Evolutionary conservation across 2,113 vertebrate genomes (phyloP), one percentile per base, ranked within the genome.

Genomic region (Jacana jacana): DNA sequence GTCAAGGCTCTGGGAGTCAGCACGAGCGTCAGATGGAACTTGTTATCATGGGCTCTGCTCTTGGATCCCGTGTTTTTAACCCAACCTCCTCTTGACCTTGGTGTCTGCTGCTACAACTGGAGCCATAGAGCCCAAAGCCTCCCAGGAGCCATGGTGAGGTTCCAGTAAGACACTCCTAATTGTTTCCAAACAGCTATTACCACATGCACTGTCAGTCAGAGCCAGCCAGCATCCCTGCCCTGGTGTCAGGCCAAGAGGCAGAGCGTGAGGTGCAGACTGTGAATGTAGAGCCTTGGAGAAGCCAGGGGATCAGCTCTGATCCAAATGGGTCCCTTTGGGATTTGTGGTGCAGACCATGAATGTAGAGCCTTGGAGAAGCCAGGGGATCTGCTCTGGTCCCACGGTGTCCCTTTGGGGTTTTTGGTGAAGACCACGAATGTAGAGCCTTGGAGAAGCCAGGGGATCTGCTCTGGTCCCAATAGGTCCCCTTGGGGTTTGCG

Each of bases 81-180:
- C 89, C 70, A 66, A 89, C 89, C 79, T 93, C 77, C 81, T 86
- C 68, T 72, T 91, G 79, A 94, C 82, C 81, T 68, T 20, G 6
- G 37, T 40, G 76, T 94, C 81, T 86, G 72, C 57, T 58, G 19
- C 91, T 82, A 87, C 81, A 57, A 11, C 52, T 20, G 46, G 46
- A 83, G 65, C 71, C 48, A 58, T 52, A 52, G 44, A 88, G 82
- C 61, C 64, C 80, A 69, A 79, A 81, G 78, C 37, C 66, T 88
- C 79, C 63, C 91, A 93, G 70, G 63, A 86, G 70, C 80, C 60
- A 73, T 25, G 46, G 25, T 83, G 37, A 19, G n/a, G 63, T 72
- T 86, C 55, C 70, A 83, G 54, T 40, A 66, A 91, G 52, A 40
- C 31, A 13, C 40, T 83, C 70, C 27, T 33, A 65, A 82, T 51